A percentile compares a stretch with the other conserved stretches of the same genome.
phyloP scores from a whole-genome alignment of 2,113 vertebrate species.

The Anthoscopus minutus region DNA sequence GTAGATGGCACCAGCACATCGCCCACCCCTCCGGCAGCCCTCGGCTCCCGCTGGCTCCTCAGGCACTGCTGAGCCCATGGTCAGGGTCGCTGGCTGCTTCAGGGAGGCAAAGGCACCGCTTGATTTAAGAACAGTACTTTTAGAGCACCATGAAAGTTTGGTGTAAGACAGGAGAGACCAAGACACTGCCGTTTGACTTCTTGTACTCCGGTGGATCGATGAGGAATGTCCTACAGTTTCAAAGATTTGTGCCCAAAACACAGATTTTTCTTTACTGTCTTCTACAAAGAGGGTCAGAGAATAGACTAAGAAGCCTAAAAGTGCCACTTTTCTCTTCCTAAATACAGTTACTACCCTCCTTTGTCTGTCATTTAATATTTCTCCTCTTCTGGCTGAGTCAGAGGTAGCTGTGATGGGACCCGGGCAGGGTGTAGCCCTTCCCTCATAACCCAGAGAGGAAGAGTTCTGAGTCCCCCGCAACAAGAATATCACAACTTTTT shows the following conservation, averaged over 20 bases:
- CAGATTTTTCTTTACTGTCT: neutral
- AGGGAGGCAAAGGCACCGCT: fast-evolving
- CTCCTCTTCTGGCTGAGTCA: neutral
- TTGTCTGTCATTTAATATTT: neutral
- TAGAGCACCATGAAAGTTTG: neutral
- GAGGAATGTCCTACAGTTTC: neutral
- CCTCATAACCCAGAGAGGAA: neutral
- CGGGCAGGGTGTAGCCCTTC: fast-evolving
- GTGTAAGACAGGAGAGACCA: neutral
- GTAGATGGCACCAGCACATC: neutral
- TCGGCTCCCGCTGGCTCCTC: neutral
- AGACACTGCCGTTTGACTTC: neutral
- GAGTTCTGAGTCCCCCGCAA: neutral
- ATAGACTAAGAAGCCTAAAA: neutral
- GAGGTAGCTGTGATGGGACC: neutral
- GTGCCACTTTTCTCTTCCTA: neutral
- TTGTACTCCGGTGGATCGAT: fast-evolving
- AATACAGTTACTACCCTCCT: neutral
- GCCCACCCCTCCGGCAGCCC: neutral
- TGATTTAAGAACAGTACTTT: neutral
- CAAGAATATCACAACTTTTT: neutral
- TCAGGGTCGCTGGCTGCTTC: fast-evolving
- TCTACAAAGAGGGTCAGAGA: neutral
- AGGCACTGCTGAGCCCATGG: fast-evolving
- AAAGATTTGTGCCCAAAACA: fast-evolving